Evolutionary conservation across 2,888 invertebrate species (phyloP), one percentile per base, ranked within the genome.

Genomic region (Bimastos eiseni): DNA sequence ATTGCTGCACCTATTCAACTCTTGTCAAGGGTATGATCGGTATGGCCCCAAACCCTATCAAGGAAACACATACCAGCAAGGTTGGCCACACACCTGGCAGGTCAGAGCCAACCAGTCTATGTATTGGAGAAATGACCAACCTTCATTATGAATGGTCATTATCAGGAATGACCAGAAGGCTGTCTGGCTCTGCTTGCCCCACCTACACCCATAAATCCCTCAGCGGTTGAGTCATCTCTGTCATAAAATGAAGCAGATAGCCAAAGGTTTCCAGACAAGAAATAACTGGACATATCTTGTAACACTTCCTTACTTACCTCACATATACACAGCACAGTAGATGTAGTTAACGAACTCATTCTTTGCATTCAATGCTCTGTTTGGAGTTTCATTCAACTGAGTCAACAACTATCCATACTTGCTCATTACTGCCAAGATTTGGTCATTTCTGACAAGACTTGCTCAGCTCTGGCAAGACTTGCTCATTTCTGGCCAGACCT

Each of bases 121-220:
- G 70, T 1, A 70, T n/a, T 70, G 11, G 30, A 30, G 70, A 70
- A 70, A 70, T 70, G 70, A 70, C 70, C 86, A 86, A 15, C 36
- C 36, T 34, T 86, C 33, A 86, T 86, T 86, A 86, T 33, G 34
- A 34, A 86, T 36, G 86, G 86, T 86, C 86, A 86, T 86, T 86
- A 86, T 86, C 36, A 37, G 36, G 19, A 30, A 86, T 86, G 34
- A 86, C 86, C 86, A 86, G 86, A 86, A 86, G 86, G 36, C 70
- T 70, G 70, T 70, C 70, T 70, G 70, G 70, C 70, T 70, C 70
- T n/a, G 8, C n/a, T 70, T 1, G n/a, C 30, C 70, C 70, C 70
- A 30, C 30, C 1, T 15, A 30, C 70, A 70, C 70, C 70, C 3
- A 70, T 70, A 70, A 70, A 70, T 70, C 70, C 70, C 70, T 70